Conservation (phyloP, 2,888 invertebrate species). For the Rhagonycha lutea region DNA sequence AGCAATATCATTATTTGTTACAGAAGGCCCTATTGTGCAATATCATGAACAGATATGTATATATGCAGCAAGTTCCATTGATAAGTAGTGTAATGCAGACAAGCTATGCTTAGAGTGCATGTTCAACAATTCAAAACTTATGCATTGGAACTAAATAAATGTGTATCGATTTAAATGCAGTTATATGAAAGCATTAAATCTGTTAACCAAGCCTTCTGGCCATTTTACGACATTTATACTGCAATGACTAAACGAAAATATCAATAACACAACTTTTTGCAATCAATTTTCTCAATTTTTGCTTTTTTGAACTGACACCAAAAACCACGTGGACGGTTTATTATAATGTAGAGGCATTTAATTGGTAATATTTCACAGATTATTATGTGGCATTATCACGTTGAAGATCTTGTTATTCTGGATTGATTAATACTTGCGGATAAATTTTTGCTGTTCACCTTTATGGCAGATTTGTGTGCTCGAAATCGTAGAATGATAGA, state of each 20-base stretch:
- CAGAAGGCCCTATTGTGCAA: constrained; percentile 16
- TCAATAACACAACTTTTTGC: background rate
- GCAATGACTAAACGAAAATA: background rate
- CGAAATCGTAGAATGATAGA: no score
- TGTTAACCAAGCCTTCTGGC: background rate
- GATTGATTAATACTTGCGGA: no score
- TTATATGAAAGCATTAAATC: background rate
- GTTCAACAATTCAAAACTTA: constrained; percentile 9
- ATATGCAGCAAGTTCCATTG: constrained; percentile 23
- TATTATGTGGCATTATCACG: no score
- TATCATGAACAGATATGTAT: constrained; percentile 10
- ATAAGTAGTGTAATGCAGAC: constrained; percentile 27
- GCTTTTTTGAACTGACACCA: no score
- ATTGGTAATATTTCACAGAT: no score
- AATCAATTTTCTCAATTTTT: background rate
- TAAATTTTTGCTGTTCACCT: no score
- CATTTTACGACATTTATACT: background rate
- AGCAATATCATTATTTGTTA: constrained; percentile 29
- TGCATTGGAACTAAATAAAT: constrained; percentile 13
- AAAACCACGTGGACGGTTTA: no score
- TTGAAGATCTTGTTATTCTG: no score
- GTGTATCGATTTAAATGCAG: constrained; percentile 23
- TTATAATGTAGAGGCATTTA: no score
- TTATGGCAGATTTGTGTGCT: no score
- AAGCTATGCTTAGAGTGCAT: constrained; percentile 12